phyloP scores from a whole-genome alignment of 2,113 vertebrate species.

The Zosterops hypoxanthus region DNA sequence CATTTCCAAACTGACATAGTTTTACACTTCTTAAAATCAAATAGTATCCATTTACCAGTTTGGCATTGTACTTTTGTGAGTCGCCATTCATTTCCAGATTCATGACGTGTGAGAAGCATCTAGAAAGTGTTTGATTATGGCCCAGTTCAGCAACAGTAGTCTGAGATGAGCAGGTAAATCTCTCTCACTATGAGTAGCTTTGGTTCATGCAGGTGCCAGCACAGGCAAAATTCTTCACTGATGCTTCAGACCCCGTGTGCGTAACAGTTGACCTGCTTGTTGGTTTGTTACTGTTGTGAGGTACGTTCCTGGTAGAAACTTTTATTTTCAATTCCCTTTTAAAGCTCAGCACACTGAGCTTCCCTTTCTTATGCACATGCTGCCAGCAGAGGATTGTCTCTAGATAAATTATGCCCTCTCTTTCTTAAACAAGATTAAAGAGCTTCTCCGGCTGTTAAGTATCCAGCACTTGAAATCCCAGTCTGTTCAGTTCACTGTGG shows the following conservation, averaged over 20 bases:
- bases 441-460: background rate
- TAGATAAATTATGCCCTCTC: conserved; percentile 22
- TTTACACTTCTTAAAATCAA: background rate
- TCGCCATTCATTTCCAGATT: background rate
- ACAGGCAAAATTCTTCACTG: background rate
- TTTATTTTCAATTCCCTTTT: conserved; percentile 6
- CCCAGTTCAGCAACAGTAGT: background rate
- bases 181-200: background rate
- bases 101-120: background rate
- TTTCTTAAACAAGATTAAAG: conserved; percentile 25
- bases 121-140: background rate
- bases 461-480: conserved; percentile 32
- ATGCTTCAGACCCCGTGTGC: background rate
- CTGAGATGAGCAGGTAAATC: background rate
- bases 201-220: background rate
- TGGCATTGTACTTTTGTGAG: background rate
- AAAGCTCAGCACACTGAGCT: background rate
- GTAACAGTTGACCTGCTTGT: background rate
- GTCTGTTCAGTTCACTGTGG: background rate
- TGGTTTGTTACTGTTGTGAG: background rate
- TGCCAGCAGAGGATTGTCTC: conserved; percentile 3
- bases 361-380: background rate
- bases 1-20: background rate
- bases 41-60: background rate
- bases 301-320: background rate